Evolutionary conservation across 2,797 vertebrate genomes (phyloP), one percentile per base, ranked within the genome.

Genomic region (Bradypodion pumilum): DNA sequence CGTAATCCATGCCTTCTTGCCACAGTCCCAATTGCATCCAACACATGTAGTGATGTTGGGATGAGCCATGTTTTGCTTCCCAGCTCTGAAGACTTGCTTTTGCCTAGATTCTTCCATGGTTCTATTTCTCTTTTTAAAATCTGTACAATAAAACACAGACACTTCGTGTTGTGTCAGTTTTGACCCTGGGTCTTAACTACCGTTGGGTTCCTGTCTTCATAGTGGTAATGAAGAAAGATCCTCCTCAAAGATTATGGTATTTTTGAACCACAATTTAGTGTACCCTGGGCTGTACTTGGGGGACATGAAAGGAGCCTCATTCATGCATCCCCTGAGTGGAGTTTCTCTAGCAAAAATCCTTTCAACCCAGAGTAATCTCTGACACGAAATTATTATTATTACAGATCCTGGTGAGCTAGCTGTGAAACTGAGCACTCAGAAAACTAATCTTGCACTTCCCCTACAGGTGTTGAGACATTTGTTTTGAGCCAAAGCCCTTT

Each of bases 301-400:
- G n/a, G n/a, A n/a, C n/a, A n/a, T n/a, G n/a, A n/a, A n/a, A n/a
- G n/a, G n/a, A n/a, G n/a, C n/a, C n/a, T n/a, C n/a, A n/a, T n/a
- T n/a, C n/a, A n/a, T n/a, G n/a, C n/a, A n/a, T n/a, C n/a, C n/a
- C n/a, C n/a, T n/a, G n/a, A n/a, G n/a, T n/a, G n/a, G n/a, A n/a
- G n/a, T n/a, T n/a, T n/a, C n/a, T n/a, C n/a, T n/a, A n/a, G n/a
- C n/a, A n/a, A n/a, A n/a, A n/a, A n/a, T n/a, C n/a, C n/a, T n/a
- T n/a, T n/a, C n/a, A n/a, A n/a, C n/a, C n/a, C n/a, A n/a, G n/a
- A n/a, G n/a, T n/a, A n/a, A n/a, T n/a, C n/a, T n/a, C n/a, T n/a
- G n/a, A n/a, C n/a, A n/a, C n/a, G 86, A 83, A 86, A 56, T 49
- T 29, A 84, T 83, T 77, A 52, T 85, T 23, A 7, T n/a, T n/a